Evolutionary conservation across 2,888 invertebrate genomes (phyloP).

Genomic region (Caenorhabditis sulstoni): DNA sequence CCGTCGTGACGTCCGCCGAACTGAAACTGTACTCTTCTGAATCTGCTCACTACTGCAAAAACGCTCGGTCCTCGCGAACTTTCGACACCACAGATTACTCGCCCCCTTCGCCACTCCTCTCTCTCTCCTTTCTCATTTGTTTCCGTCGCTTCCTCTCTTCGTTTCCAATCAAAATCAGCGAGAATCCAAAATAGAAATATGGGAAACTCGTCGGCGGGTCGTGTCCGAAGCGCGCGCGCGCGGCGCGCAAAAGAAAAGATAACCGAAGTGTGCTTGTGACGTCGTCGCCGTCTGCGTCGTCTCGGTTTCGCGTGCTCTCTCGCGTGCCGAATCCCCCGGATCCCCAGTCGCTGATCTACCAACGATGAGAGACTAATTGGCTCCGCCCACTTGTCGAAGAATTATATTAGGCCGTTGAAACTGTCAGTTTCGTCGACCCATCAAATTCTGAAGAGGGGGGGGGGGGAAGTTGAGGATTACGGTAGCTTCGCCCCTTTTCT

Average conservation of each 20-base stretch:
- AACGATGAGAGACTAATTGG: constrained; percentile 45
- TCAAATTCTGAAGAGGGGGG: constrained; percentile 11
- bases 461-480: constrained; percentile 2
- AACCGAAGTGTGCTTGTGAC: constrained; percentile 55
- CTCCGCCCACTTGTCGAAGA: constrained; percentile 41
- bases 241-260: constrained; percentile 19
- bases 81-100: constrained; percentile 41
- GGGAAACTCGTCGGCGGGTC: constrained; percentile 21
- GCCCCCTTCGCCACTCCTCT: background rate
- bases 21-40: background rate
- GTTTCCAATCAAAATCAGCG: constrained; percentile 40
- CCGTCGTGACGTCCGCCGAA: constrained; percentile 6
- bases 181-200: constrained; percentile 43
- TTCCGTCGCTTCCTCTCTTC: constrained; percentile 32
- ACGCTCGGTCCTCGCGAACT: constrained; percentile 10
- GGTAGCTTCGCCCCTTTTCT: constrained; percentile 11
- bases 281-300: constrained; percentile 38
- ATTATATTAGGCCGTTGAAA: constrained; percentile 34
- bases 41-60: too few species aligned
- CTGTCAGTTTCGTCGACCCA: constrained; percentile 30
- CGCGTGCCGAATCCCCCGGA: constrained; percentile 6
- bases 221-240: background rate
- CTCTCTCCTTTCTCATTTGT: constrained; percentile 3
- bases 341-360: constrained; percentile 19
- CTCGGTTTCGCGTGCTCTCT: constrained; percentile 2